Percentiles rank a stretch among this genome's conserved stretches.
Evolutionary conservation across 2,797 vertebrate genomes (phyloP).

Genomic region (Pangasius krempfi): DNA sequence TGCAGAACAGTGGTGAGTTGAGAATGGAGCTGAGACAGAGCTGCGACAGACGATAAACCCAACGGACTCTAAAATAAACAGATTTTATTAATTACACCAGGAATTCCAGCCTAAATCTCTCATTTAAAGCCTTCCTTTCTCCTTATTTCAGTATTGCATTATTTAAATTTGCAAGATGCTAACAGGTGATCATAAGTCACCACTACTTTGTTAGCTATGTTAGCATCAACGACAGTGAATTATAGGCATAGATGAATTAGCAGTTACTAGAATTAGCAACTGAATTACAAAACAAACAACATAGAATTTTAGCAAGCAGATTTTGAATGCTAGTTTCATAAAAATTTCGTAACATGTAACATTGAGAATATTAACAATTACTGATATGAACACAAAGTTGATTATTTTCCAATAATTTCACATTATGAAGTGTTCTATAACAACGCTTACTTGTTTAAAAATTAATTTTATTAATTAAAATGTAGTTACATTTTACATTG

Average conservation of each 20-base stretch:
- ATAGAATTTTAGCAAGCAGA: neutral
- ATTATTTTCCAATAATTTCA: neutral
- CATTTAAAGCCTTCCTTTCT: neutral
- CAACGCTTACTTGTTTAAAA: too few relatives aligned
- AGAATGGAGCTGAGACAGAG: conserved; percentile 44
- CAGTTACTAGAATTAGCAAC: too few relatives aligned
- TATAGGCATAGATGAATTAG: neutral
- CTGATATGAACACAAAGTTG: neutral
- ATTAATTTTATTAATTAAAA: too few relatives aligned
- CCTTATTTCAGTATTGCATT: neutral
- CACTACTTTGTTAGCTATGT: neutral
- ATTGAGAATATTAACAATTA: neutral
- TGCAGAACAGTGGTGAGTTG: conserved; percentile 41
- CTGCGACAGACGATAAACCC: conserved; percentile 44
- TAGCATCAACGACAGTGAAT: neutral
- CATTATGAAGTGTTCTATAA: too few relatives aligned
- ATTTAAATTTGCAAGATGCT: neutral
- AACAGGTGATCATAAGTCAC: neutral
- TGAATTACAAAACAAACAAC: neutral
- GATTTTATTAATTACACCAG: neutral
- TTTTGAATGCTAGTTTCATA: neutral
- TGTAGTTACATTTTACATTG: neutral
- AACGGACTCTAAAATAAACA: neutral
- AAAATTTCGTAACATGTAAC: neutral
- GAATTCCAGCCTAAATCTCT: neutral